Percentiles rank a stretch among this genome's conserved stretches.
These are phyloP conservation scores for Fistularia commersonii DNA, from an alignment of 2,797 vertebrate genomes.

Conservation along the genomic window DNA sequence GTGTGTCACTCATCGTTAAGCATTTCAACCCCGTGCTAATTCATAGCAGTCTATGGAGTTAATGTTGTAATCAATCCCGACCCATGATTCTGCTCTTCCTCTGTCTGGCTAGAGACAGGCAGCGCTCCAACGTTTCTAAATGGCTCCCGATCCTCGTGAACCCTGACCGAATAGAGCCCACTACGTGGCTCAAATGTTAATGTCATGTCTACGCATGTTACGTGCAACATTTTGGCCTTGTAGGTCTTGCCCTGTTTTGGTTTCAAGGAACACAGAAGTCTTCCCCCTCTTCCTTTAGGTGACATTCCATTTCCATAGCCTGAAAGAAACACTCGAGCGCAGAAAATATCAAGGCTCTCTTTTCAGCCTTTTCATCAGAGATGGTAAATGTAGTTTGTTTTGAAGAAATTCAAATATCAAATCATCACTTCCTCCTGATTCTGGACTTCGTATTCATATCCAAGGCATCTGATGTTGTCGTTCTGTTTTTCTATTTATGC, in stretches of 20 bases:
- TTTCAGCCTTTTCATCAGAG: no score
- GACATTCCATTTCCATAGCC: neutral
- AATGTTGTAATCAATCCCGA: constrained; percentile 65
- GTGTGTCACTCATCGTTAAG: constrained; percentile 60
- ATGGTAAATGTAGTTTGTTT: no score
- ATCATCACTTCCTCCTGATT: no score
- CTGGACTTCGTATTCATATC: no score
- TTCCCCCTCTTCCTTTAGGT: neutral
- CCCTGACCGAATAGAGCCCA: constrained; percentile 53
- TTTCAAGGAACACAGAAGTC: constrained; percentile 5
- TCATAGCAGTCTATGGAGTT: constrained; percentile 55
- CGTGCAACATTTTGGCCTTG: constrained; percentile 18
- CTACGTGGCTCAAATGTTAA: constrained; percentile 40
- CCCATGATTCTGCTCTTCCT: constrained; percentile 51
- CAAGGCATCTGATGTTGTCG: no score
- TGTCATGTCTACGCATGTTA: constrained; percentile 29
- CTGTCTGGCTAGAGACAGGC: constrained; percentile 69
- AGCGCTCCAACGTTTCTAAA: constrained; percentile 62
- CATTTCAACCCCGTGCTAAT: constrained; percentile 55
- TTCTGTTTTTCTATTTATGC: no score
- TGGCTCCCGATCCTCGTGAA: constrained; percentile 46
- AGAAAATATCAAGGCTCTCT: no score
- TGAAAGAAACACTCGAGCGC: no score
- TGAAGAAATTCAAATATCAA: no score
- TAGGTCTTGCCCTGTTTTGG: constrained; percentile 19